Evolutionary conservation across 2,888 invertebrate species (phyloP), one percentile per base, ranked within the genome.

Genomic region (Pristionchus maxplancki): DNA sequence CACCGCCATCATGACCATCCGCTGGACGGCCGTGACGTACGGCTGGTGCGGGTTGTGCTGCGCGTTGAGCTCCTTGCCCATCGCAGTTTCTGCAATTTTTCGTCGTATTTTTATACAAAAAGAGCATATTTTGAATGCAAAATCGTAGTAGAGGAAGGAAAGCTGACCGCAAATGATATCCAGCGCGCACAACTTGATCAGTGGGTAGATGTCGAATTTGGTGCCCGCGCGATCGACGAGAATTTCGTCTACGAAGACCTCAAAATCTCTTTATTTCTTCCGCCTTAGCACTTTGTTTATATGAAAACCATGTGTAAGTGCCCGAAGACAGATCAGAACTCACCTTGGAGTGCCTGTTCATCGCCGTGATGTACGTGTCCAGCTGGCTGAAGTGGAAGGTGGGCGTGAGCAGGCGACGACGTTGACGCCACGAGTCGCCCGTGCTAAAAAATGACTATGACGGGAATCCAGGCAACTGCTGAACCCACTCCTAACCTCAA

Each of bases 31-130:
- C 28, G 58, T 78, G 0, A 88, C 88, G 44, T 88, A 88, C 17
- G 88, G 88, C 31, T 88, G 88, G 34, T 50, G n/a, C 37, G 81
- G 78, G n/a, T 78, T 34, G 81, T 81, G 88, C 81, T 88, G 88
- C 37, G 88, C 37, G 44, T 81, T 64, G 24, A 88, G 58, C 13
- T 88, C 58, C 78, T 81, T 88, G 40, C 81, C 81, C 88, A 88
- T 88, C 28, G 88, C 88, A 8, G 88, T 88, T 28, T 88, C 88
- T 88, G 64, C 3, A 64, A 40, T n/a, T n/a, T n/a, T n/a, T n/a
- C n/a, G n/a, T n/a, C n/a, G n/a, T n/a, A n/a, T n/a, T n/a, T n/a
- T n/a, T n/a, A n/a, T n/a, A n/a, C n/a, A n/a, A n/a, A n/a, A n/a
- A n/a, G n/a, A n/a, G n/a, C n/a, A n/a, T n/a, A n/a, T n/a, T n/a